Evolutionary conservation across 2,113 vertebrate genomes (phyloP), one percentile per base, ranked within the genome.

Genomic region (Penelope pileata): DNA sequence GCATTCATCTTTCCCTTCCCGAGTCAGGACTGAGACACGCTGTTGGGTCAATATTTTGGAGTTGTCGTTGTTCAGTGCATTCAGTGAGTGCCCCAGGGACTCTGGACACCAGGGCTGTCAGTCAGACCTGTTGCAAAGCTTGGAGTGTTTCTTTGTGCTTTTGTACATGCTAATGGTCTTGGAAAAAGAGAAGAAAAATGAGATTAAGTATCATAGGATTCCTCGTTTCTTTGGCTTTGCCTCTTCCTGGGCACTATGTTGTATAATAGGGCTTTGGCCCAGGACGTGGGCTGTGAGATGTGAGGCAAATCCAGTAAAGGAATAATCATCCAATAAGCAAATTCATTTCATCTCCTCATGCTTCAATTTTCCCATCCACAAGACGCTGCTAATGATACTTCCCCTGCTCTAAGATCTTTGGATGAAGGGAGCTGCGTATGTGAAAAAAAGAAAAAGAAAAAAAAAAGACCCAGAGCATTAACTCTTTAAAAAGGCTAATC

Each of bases 271-370:
- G 56, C 79, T 94, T 59, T 93, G 93, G 95, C 90, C 91, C 95
- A 95, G 91, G 88, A 95, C 23, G 80, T 86, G 91, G 91, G 89
- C 94, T 95, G 48, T 17, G 77, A 92, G 86, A 95, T 91, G 85
- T 88, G 86, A 96, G 83, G 73, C 34, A 93, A 96, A 91, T 40
- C 59, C 30, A 2, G 78, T 68, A 83, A 90, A 83, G 63, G 72
- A 93, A 95, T 91, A 90, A 95, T 92, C 91, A 91, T 75, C 90
- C 90, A 93, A 94, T 93, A 93, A 94, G 94, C 27, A 95, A 96
- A 96, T 72, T 86, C 91, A 96, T 93, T 95, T 97, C 73, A 96
- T 96, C 95, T 91, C 94, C 90, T 95, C 88, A 95, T 88, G 94
- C 93, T 93, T 95, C 96, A 94, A 51, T 96, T 95, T 90, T 91